Conservation (phyloP, 1,140 invertebrate genomes). For the Zaprionus africanus region DNA sequence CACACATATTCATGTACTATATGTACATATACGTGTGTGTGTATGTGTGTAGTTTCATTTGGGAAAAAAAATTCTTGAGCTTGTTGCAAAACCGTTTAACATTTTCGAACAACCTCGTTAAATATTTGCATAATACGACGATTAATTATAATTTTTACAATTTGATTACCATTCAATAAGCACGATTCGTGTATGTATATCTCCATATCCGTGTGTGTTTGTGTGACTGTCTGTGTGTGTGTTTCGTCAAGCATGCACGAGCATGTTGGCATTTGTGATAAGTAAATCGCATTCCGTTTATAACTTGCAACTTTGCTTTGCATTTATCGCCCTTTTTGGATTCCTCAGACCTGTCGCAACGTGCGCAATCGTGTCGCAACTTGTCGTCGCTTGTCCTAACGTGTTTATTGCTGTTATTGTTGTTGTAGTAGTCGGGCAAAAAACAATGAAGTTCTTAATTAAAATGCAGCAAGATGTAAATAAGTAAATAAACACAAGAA, state of each 20-base stretch:
- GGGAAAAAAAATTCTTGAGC: constrained; percentile 8
- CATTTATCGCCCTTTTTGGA: too few relatives aligned
- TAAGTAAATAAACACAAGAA: constrained; percentile 47
- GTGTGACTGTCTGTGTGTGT: neutral
- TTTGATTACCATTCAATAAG: constrained; percentile 21
- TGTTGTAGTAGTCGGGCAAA: constrained; percentile 3
- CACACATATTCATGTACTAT: neutral
- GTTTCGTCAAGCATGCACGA: neutral
- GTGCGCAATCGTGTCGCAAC: neutral
- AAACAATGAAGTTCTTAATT: constrained; percentile 71
- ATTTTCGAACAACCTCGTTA: constrained; percentile 55
- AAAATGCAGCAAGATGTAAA: constrained; percentile 63
- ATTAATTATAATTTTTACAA: constrained; percentile 39
- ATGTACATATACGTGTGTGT: constrained; percentile 8
- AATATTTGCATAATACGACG: constrained; percentile 34
- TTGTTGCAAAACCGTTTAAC: constrained; percentile 44
- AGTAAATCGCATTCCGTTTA: neutral
- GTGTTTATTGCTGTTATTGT: constrained; percentile 34
- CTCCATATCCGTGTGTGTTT: neutral
- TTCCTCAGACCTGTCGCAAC: too few relatives aligned
- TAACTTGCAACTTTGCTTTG: neutral
- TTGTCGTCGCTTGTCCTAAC: neutral
- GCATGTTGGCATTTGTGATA: constrained; percentile 10
- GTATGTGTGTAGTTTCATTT: neutral
- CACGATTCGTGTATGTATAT: neutral